These are phyloP conservation scores for Nothocercus julius DNA, from an alignment of 2,113 vertebrate genomes.

Conservation along the genomic window DNA sequence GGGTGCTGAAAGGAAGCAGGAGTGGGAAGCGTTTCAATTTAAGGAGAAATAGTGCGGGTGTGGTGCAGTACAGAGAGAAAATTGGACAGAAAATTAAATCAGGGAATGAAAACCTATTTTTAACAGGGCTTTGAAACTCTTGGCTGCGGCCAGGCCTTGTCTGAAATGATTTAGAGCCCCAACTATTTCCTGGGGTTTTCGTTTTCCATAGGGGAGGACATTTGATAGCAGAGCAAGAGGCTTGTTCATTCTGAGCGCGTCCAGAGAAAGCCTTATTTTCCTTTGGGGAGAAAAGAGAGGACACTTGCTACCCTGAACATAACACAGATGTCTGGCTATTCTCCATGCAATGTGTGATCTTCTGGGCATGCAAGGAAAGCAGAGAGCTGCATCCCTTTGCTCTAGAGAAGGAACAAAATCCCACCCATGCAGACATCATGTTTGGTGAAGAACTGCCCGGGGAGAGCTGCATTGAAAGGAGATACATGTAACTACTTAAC, in stretches of 20 bases:
- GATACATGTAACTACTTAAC: background rate
- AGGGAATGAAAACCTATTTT: slow-evolving; percentile 31
- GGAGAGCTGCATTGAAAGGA: background rate
- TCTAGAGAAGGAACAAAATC: background rate
- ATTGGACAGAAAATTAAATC: slow-evolving; percentile 22
- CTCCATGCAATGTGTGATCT: slow-evolving; percentile 5
- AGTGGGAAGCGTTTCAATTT: slow-evolving; percentile 7
- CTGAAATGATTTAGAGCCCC: slow-evolving; percentile 38
- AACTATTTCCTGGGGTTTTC: slow-evolving; percentile 33
- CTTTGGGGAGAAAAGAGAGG: slow-evolving; percentile 18
- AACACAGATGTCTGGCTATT: slow-evolving; percentile 48
- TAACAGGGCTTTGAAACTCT: slow-evolving; percentile 35
- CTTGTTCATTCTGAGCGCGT: background rate
- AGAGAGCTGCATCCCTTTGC: background rate
- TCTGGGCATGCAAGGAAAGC: slow-evolving; percentile 7
- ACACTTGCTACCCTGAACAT: background rate
- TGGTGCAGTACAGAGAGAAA: slow-evolving; percentile 14
- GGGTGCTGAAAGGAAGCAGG: slow-evolving; percentile 22
- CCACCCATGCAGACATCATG: background rate
- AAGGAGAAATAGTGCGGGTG: slow-evolving; percentile 16
- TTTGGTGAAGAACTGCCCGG: background rate
- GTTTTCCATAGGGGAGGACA: slow-evolving; percentile 32
- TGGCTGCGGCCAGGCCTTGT: background rate
- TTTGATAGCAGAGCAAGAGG: slow-evolving; percentile 36
- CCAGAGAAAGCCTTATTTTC: background rate